Base-by-base conservation (phyloP, 2,888 invertebrate genomes). In the Temnothorax unifasciatus region DNA sequence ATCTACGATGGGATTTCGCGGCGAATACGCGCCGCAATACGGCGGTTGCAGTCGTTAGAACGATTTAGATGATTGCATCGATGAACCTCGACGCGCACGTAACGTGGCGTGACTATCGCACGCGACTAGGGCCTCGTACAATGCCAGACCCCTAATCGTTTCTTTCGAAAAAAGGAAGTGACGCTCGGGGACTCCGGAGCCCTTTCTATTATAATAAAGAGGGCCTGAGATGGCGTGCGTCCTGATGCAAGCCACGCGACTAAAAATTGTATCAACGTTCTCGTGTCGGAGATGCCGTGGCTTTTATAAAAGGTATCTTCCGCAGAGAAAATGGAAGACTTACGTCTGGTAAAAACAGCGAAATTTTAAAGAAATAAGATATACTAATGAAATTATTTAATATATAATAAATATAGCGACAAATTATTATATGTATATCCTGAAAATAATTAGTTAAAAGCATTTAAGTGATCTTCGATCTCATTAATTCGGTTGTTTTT, bases 51-150 rank as follows among this genome's bases (percentile, higher is more conserved):
- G 92, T 90, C 92, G 92, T 90, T 90, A 77, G 89, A 71, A 81
- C 89, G 91, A 92, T 93, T 93, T 93, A 90, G 92, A 93, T 92
- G 92, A 93, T 93, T 93, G 69, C 87, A 83, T 85, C 85, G 85
- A 74, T 50, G 47, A 71, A 54, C 63, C 83, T 54, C 69, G 84
- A 76, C 69, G 77, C 63, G 77, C 89, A 89, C 86, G 86, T 86
- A 91, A 90, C 87, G 63, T 92, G 89, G 91, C 93, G 92, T 92
- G 93, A 92, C 93, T 89, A 87, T 90, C 90, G 92, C 93, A 92
- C 93, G 93, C 92, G 93, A 92, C 91, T 90, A 85, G 85, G 81
- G 64, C 68, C 13, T 59, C 75, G 52, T 64, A 87, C 88, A 90
- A 91, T 91, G 85, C 89, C 75, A 21, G 41, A 79, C 75, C 77